Conservation (phyloP, 2,888 invertebrate genomes). For the Lasioglossum vierecki region DNA sequence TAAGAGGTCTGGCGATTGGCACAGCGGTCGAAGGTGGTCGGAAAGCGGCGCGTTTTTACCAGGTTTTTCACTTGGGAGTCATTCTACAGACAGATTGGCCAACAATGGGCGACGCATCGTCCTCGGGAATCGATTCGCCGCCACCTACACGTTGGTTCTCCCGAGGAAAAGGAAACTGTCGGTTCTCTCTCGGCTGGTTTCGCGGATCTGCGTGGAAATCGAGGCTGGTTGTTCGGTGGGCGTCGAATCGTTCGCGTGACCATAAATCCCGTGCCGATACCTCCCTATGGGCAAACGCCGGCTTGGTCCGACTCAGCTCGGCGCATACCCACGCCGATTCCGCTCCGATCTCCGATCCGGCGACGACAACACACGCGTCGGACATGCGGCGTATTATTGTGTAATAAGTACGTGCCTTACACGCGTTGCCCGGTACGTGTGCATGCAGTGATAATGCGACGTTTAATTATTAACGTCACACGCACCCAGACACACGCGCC, state of each 20-base stretch:
- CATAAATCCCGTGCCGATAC: conserved; percentile 53
- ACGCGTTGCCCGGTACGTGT: conserved; percentile 49
- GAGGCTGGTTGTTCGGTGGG: conserved; percentile 39
- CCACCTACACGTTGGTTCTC: neutral
- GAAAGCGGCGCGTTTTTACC: neutral
- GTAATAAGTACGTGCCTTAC: conserved; percentile 64
- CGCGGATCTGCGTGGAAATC: conserved; percentile 32
- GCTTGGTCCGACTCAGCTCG: neutral
- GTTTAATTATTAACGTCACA: conserved; percentile 75
- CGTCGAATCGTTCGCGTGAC: conserved; percentile 44
- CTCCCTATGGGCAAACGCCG: conserved; percentile 42
- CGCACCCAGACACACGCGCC: conserved; percentile 12
- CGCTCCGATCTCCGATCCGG: neutral
- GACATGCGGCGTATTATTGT: conserved; percentile 55
- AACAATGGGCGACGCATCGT: conserved; percentile 16
- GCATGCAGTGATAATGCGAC: conserved; percentile 69
- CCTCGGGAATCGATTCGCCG: neutral
- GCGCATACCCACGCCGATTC: neutral
- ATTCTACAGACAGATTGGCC: conserved; percentile 6
- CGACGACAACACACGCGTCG: neutral
- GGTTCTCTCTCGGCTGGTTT: neutral
- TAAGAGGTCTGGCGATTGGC: neutral
- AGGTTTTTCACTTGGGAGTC: neutral
- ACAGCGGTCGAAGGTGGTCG: neutral
- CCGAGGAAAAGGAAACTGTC: conserved; percentile 1